These are phyloP conservation scores for Drosophila formosana DNA, from an alignment of 2,888 invertebrate species.

Conservation along the genomic window DNA sequence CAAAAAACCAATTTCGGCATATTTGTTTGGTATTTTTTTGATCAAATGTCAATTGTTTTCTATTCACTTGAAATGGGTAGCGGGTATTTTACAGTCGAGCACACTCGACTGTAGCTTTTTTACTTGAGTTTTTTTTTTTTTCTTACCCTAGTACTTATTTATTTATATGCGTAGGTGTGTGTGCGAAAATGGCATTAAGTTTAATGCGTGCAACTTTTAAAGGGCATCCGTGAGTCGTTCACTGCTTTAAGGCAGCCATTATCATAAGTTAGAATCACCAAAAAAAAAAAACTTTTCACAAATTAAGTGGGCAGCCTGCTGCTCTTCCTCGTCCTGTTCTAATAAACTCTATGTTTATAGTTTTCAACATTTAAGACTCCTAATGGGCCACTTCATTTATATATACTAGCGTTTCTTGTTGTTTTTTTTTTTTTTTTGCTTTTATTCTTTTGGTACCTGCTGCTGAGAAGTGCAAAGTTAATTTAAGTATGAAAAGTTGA, in stretches of 20 bases:
- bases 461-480: conserved; percentile 4
- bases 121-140: conserved; percentile 18
- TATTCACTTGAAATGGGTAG: too few relatives aligned
- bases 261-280: conserved; percentile 15
- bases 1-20: too few relatives aligned
- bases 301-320: conserved; percentile 6
- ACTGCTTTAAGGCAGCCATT: conserved; percentile 1
- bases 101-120: too few relatives aligned
- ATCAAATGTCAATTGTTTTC: too few relatives aligned
- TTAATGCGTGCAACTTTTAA: conserved; percentile 36
- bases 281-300: conserved; percentile 6
- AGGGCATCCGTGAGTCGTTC: neutral
- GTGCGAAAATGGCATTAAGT: conserved; percentile 39
- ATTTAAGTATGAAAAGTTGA: conserved; percentile 9
- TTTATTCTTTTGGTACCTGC: neutral
- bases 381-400: conserved; percentile 7
- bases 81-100: too few relatives aligned
- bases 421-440: neutral
- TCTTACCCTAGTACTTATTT: conserved; percentile 4
- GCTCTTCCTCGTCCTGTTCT: neutral
- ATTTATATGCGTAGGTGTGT: conserved; percentile 5
- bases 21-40: too few relatives aligned
- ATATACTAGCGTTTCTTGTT: neutral
- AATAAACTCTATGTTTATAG: conserved; percentile 5
- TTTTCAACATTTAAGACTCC: conserved; percentile 2